These are phyloP conservation scores for Daktulosphaira vitifoliae DNA, from an alignment of 1,140 invertebrate species.

Conservation along the genomic window DNA sequence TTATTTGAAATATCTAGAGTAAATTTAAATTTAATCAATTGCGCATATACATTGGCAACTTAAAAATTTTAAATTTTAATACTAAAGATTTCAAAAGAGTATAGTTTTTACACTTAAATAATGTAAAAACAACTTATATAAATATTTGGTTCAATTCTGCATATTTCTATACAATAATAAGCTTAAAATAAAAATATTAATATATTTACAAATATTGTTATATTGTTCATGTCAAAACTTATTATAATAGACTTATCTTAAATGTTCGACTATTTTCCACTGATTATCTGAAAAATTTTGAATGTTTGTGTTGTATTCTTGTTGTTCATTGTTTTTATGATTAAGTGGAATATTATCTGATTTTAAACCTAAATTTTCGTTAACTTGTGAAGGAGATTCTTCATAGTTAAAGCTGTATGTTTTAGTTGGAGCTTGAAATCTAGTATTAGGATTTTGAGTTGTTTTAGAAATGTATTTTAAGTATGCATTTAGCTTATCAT, in stretches of 20 bases:
- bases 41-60: no score
- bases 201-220: no score
- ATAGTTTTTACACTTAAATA: no score
- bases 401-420: slow-evolving; percentile 36
- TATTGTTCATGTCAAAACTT: no score
- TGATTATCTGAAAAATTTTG: slow-evolving; percentile 18
- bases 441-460: slow-evolving; percentile 18
- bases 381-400: slow-evolving; percentile 16
- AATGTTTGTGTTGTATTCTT: background rate
- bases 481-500: slow-evolving; percentile 33
- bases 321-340: slow-evolving; percentile 18
- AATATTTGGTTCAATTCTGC: no score
- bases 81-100: no score
- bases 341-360: slow-evolving; percentile 11
- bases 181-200: no score
- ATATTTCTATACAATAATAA: no score
- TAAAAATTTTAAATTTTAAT: no score
- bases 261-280: slow-evolving; percentile 21
- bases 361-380: background rate
- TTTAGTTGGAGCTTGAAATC: slow-evolving; percentile 36
- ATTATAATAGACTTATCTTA: background rate
- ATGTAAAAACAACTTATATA: no score
- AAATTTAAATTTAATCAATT: no score
- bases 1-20: no score
- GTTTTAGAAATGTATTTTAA: slow-evolving; percentile 30